Evolutionary conservation across 2,797 vertebrate species (phyloP).

Genomic region (Syndactyla subalaris): DNA sequence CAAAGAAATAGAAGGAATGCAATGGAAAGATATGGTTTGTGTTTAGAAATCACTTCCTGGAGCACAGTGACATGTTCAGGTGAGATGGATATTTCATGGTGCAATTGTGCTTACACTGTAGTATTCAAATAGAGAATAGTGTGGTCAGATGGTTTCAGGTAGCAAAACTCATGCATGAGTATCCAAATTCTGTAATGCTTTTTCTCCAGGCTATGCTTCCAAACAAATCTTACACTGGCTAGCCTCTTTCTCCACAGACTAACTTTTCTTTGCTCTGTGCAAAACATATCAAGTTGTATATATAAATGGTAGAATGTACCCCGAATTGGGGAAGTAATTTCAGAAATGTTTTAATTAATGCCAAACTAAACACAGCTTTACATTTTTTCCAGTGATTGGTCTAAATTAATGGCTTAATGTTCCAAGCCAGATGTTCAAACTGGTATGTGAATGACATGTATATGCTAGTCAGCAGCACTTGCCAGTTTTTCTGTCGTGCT

Average conservation of each 20-base stretch:
- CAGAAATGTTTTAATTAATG: constrained; percentile 20
- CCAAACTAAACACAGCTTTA: constrained; percentile 45
- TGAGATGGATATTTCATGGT: background rate
- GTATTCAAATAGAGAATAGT: background rate
- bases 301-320: background rate
- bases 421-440: constrained; percentile 49
- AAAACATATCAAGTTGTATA: background rate
- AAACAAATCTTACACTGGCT: background rate
- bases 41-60: background rate
- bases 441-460: constrained; percentile 20
- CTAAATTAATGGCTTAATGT: constrained; percentile 54
- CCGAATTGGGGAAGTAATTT: background rate
- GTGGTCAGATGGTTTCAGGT: background rate
- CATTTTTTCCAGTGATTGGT: constrained; percentile 43
- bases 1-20: background rate
- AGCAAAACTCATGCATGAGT: background rate
- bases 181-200: background rate
- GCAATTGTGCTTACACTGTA: background rate
- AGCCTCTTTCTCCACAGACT: background rate
- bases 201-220: background rate
- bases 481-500: constrained; percentile 4
- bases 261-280: background rate
- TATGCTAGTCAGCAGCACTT: constrained; percentile 41
- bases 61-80: background rate
- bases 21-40: background rate